A percentile compares a stretch with the other conserved stretches of the same genome.
These are phyloP conservation scores for Emydoidea blandingii DNA, from an alignment of 2,797 vertebrate genomes.

Conservation along the genomic window DNA sequence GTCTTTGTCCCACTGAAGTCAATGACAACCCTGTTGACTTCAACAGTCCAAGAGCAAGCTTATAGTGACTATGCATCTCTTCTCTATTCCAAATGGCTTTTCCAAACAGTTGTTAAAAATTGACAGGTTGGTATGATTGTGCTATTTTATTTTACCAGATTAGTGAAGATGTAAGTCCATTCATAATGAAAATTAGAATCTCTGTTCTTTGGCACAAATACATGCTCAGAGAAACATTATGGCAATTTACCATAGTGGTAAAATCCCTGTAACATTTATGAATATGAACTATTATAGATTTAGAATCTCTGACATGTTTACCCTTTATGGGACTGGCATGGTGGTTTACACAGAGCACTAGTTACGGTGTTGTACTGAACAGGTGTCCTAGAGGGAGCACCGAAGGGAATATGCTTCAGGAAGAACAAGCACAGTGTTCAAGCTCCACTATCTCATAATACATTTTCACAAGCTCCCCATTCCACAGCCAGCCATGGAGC, in stretches of 20 bases:
- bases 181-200: background rate
- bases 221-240: background rate
- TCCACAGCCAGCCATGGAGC: background rate
- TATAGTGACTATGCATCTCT: background rate
- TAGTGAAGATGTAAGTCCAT: background rate
- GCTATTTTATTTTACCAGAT: background rate
- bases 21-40: background rate
- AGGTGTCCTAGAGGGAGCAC: background rate
- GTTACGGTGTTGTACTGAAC: background rate
- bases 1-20: background rate
- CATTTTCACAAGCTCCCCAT: background rate
- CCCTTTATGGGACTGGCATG: rapidly evolving
- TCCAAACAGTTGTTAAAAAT: background rate
- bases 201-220: background rate
- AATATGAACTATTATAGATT: background rate
- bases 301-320: background rate
- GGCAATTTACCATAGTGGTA: background rate
- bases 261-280: background rate
- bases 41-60: background rate
- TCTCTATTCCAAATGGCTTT: background rate
- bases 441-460: rapidly evolving
- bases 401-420: background rate
- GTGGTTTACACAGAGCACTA: background rate
- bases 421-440: background rate
- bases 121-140: background rate